Evolutionary conservation across 2,888 invertebrate genomes (phyloP).

Genomic region (Archaeoteleia sp.): DNA sequence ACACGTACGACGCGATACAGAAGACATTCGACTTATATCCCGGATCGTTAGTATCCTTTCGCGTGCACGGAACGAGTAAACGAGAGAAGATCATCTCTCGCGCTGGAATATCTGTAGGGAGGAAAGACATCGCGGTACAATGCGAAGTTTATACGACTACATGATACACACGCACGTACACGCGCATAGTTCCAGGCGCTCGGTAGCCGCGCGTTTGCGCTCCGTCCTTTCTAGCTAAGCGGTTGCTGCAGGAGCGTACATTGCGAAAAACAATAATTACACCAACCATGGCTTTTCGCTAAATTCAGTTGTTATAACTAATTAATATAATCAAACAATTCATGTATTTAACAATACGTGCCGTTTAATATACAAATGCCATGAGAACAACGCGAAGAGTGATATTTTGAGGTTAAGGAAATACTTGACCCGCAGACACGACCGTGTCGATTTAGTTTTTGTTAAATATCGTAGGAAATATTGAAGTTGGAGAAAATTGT

Average conservation of each 20-base stretch:
- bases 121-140: constrained; percentile 53
- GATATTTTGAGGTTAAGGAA: no score
- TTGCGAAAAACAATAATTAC: not conserved
- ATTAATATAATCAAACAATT: no score
- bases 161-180: constrained; percentile 49
- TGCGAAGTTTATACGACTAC: constrained; percentile 52
- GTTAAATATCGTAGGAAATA: no score
- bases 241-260: constrained; percentile 6
- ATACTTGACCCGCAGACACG: no score
- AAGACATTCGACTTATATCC: constrained; percentile 16
- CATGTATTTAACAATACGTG: no score
- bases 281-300: no score
- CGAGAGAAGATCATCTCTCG: constrained; percentile 49
- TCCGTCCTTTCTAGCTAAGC: constrained; percentile 4
- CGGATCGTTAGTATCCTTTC: constrained; percentile 26
- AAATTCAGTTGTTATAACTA: not conserved
- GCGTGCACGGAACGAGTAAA: constrained; percentile 59
- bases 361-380: no score
- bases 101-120: constrained; percentile 48
- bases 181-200: not conserved
- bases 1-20: constrained; percentile 46
- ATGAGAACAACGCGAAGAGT: no score
- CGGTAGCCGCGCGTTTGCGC: no score
- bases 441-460: no score
- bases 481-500: no score